phyloP scores from a whole-genome alignment of 1,140 invertebrate species.

The Ectropis grisescens region DNA sequence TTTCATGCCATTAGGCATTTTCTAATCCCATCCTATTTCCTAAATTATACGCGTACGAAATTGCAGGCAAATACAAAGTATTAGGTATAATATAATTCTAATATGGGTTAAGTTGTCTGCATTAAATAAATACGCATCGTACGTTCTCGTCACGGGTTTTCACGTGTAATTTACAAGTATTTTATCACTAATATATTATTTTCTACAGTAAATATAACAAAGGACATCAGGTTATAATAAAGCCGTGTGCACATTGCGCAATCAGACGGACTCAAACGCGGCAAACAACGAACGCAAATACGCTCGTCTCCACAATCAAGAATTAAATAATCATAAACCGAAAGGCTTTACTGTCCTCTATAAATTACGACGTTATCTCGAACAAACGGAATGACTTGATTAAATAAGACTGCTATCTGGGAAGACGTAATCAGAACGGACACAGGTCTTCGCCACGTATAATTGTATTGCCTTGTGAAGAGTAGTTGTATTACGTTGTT shows the following conservation, averaged over 20 bases:
- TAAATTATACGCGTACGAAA: no score
- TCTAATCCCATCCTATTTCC: no score
- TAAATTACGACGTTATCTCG: slow-evolving; percentile 55
- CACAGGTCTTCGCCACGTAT: slow-evolving; percentile 23
- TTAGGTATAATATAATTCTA: no score
- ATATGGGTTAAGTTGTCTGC: no score
- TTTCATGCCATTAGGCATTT: no score
- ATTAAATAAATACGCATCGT: no score
- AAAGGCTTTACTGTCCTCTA: slow-evolving; percentile 49
- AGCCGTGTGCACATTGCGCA: slow-evolving; percentile 14
- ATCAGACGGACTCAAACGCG: slow-evolving; percentile 18
- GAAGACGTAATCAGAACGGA: slow-evolving; percentile 31
- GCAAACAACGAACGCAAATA: slow-evolving; percentile 30
- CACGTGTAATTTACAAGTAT: slow-evolving; percentile 8
- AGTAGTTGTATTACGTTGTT: no score
- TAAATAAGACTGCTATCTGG: slow-evolving; percentile 54
- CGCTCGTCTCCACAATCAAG: slow-evolving; percentile 29
- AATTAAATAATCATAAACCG: slow-evolving; percentile 53
- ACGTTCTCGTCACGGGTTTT: no score
- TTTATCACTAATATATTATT: slow-evolving; percentile 17
- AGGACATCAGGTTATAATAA: slow-evolving; percentile 18
- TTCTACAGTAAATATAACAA: no score
- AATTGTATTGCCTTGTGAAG: no score
- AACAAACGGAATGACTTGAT: slow-evolving; percentile 38
- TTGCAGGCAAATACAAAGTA: no score